phyloP scores from a whole-genome alignment of 2,888 invertebrate genomes.

The Leptothorax acervorum region DNA sequence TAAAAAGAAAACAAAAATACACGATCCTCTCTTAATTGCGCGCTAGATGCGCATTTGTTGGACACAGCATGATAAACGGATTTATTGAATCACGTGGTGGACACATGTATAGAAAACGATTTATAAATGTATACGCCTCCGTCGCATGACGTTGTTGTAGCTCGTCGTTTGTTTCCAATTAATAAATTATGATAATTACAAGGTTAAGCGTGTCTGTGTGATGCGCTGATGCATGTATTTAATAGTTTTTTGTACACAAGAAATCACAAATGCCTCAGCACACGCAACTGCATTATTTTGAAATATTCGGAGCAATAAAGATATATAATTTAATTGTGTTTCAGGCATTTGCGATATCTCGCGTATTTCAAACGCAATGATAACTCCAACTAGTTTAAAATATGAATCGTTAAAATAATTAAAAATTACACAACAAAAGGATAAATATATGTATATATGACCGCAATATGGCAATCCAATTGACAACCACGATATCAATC shows the following conservation, averaged over 20 bases:
- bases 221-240: not conserved
- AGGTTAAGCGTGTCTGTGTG: not conserved
- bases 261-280: not conserved
- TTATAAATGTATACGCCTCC: not conserved
- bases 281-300: not conserved
- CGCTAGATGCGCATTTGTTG: not conserved
- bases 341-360: not conserved
- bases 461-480: not conserved
- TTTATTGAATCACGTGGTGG: not conserved
- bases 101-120: not conserved
- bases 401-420: not conserved
- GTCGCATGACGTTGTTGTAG: not conserved
- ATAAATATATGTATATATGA: not conserved
- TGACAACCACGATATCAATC: not conserved
- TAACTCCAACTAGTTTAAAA: not conserved
- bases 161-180: not conserved
- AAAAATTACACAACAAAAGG: not conserved
- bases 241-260: not conserved
- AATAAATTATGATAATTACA: not conserved
- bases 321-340: not conserved
- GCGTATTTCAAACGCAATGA: not conserved
- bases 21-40: not conserved
- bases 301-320: not conserved
- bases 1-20: not conserved
- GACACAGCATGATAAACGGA: not conserved